Evolutionary conservation across 2,888 invertebrate genomes (phyloP), one percentile per base, ranked within the genome.

Genomic region (Drosophila kanekoi): DNA sequence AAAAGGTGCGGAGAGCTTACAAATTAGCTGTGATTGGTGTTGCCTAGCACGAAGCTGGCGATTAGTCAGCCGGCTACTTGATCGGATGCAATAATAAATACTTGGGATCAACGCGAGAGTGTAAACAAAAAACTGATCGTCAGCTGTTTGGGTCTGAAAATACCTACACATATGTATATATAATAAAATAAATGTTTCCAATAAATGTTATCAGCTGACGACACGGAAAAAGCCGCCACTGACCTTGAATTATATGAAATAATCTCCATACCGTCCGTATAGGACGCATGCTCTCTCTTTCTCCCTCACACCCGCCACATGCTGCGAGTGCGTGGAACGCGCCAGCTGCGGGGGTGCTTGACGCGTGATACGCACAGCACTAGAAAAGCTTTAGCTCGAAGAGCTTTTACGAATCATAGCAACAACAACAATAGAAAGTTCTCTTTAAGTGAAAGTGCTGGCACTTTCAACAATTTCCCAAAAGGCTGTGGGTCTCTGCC

Each of bases 51-150:
- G 16, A 28, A 38, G 8, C 37, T 62, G 23, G 37, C 37, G 49
- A 57, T 66, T 35, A 63, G 44, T 63, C 62, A 57, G 77, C 72
- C 68, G 75, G 49, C 53, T 56, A 32, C 40, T 20, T 56, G 38
- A 47, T 28, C 40, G 51, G 48, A 63, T 62, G 77, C 49, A 72
- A 66, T 33, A 35, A 48, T 23, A 28, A 13, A 13, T 35, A 52
- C 35, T 37, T 45, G 32, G 0, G 13, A 56, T 28, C 32, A 4
- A n/a, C n/a, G 43, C 14, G 43, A 23, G 49, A 54, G 38, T 60
- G 66, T 81, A 87, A 84, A 84, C 80, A 84, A 79, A 78, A 66
- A 58, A 49, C 18, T 45, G 61, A 79, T 83, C 68, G 23, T 59
- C 83, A 84, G 87, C 85, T 84, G 83, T 79, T 77, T 5, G n/a